Evolutionary conservation across 1,140 invertebrate genomes (phyloP), one percentile per base, ranked within the genome.

Genomic region (Kradibia gibbosae): DNA sequence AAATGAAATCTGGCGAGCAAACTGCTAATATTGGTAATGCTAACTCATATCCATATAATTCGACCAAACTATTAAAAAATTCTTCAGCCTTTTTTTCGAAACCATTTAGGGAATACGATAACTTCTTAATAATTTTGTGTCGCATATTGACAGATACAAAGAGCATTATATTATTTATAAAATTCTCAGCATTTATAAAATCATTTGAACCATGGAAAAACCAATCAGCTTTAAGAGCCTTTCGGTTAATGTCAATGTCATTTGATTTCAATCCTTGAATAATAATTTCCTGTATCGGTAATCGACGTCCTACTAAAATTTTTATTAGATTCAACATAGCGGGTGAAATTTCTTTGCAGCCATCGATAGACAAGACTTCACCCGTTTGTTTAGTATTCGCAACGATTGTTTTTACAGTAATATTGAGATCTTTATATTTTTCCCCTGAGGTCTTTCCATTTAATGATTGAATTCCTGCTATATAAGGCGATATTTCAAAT

Each of bases 161-260:
- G 0, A 42, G 70, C 25, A 82, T 17, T 3, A 82, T 34, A 10
- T 79, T 34, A 0, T 75, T 39, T 1, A 20, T 4, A 8, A 82
- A 78, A 31, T 82, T 28, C 5, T 53, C 15, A 8, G 60, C 36
- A 22, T 45, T 50, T 0, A 75, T 34, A 15, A 65, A 1, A 3
- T 8, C 25, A 15, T 72, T 79, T 1, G 25, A 3, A 1, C 48
- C 70, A 22, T 73, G 4, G 22, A 82, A 79, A n/a, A 75, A 79
- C 76, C 76, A 82, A 25, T 75, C 15, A 11, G 81, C 76, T 0
- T 31, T 57, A 0, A 79, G 4, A 0, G 81, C 81, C 36, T 50
- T 65, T 8, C 53, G 53, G 7, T 67, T 62, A 0, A 79, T 39
- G 2, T 22, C 13, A 5, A 17, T 1, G 22, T 79, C 57, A 0